Evolutionary conservation across 2,888 invertebrate genomes (phyloP).

Genomic region (Cheilosia impressa): DNA sequence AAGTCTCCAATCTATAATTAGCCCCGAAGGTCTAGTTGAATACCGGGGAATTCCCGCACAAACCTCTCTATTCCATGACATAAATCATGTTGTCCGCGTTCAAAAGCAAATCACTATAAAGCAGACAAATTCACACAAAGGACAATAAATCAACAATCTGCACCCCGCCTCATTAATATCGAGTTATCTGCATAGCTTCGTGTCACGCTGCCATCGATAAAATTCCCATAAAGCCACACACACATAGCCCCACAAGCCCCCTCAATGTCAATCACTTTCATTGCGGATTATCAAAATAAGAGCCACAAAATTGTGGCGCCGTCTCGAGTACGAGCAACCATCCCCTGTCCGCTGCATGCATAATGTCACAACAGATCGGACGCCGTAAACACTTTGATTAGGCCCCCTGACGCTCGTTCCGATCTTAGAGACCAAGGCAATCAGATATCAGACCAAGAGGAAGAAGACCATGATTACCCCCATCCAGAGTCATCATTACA

Average conservation of each 20-base stretch:
- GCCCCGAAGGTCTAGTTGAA: not conserved
- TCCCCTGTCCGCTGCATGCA: conserved; percentile 20
- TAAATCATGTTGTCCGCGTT: not conserved
- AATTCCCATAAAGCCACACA: conserved; percentile 51
- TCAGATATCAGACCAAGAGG: conserved; percentile 27
- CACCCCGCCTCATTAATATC: conserved; percentile 37
- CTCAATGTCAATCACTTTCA: conserved; percentile 64
- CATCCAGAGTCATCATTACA: conserved; percentile 51
- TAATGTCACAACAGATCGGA: conserved; percentile 64
- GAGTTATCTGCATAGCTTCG: conserved; percentile 49
- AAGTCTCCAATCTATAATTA: too few species aligned
- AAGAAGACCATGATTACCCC: conserved; percentile 57
- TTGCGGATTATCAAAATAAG: conserved; percentile 61
- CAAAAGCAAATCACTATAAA: conserved; percentile 3
- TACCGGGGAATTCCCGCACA: not conserved
- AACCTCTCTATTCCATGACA: not conserved
- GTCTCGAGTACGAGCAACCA: conserved; percentile 40
- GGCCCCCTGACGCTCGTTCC: conserved; percentile 45
- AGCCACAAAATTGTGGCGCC: conserved; percentile 69
- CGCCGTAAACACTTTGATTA: conserved; percentile 71
- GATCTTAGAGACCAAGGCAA: conserved; percentile 10
- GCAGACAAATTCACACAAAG: conserved; percentile 40
- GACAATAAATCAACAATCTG: conserved; percentile 55
- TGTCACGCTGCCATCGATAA: conserved; percentile 61
- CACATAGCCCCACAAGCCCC: conserved; percentile 6